Percentiles rank a stretch among this genome's conserved stretches.
Evolutionary conservation across 2,888 invertebrate genomes (phyloP).

Genomic region (Parnassius apollo): DNA sequence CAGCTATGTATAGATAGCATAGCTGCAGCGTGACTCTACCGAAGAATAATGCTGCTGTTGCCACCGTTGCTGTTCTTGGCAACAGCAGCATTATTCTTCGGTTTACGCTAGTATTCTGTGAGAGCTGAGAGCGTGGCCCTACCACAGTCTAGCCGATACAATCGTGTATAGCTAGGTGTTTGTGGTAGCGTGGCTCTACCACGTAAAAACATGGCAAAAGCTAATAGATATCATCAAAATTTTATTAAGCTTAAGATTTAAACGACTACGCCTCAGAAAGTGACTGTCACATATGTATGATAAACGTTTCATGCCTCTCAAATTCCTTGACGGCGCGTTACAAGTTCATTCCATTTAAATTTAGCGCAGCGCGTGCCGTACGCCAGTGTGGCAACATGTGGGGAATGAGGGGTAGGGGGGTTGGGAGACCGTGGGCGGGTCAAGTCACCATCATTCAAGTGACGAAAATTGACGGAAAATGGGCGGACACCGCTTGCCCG

Average conservation of each 20-base stretch:
- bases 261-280: constrained; percentile 59
- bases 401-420: constrained; percentile 36
- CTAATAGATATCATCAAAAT: constrained; percentile 5
- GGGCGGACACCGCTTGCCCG: constrained; percentile 79
- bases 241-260: constrained; percentile 42
- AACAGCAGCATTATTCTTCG: too few relatives aligned
- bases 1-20: too few relatives aligned
- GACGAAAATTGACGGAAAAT: constrained; percentile 82
- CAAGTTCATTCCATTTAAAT: constrained; percentile 80
- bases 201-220: too few relatives aligned
- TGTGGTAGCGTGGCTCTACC: too few relatives aligned
- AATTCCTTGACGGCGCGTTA: constrained; percentile 72
- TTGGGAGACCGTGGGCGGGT: constrained; percentile 60
- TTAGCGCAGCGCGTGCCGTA: constrained; percentile 78
- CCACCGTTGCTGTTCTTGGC: too few relatives aligned
- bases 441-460: constrained; percentile 79
- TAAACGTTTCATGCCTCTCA: constrained; percentile 69
- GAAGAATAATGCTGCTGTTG: too few relatives aligned
- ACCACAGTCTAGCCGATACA: too few relatives aligned
- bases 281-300: constrained; percentile 78
- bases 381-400: constrained; percentile 43
- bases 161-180: too few relatives aligned
- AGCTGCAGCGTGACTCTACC: too few relatives aligned
- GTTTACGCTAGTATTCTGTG: too few relatives aligned
- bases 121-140: too few relatives aligned